A percentile compares a stretch with the other conserved stretches of the same genome.
Evolutionary conservation across 2,113 vertebrate species (phyloP).

Genomic region (Paratilapia polleni): DNA sequence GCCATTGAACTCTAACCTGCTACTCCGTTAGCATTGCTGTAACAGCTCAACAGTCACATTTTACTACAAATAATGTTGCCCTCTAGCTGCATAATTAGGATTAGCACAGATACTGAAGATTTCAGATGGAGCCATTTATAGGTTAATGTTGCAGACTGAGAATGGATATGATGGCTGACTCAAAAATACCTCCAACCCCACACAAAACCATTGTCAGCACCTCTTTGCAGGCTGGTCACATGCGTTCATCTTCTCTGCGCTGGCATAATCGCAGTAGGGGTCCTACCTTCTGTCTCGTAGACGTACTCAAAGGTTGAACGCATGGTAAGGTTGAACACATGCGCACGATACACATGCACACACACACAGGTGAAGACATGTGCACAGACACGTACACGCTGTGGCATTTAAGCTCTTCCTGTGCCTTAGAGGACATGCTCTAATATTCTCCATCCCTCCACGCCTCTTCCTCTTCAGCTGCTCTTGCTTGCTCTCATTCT

Average conservation of each 20-base stretch:
- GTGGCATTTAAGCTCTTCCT: slow-evolving; percentile 73
- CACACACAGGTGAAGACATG: slow-evolving; percentile 18
- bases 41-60: slow-evolving; percentile 30
- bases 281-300: slow-evolving; percentile 44
- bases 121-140: slow-evolving; percentile 15
- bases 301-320: slow-evolving; percentile 37
- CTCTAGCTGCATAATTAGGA: slow-evolving; percentile 27
- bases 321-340: slow-evolving; percentile 26
- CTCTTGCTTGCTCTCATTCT: slow-evolving; percentile 55
- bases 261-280: slow-evolving; percentile 59
- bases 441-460: slow-evolving; percentile 62
- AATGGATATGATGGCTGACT: slow-evolving; percentile 37
- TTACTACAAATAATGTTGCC: slow-evolving; percentile 37
- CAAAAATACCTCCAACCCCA: slow-evolving; percentile 19
- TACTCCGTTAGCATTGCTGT: slow-evolving; percentile 9
- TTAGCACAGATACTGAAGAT: not conserved
- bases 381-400: slow-evolving; percentile 34
- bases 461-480: slow-evolving; percentile 46
- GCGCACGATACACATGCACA: slow-evolving; percentile 1
- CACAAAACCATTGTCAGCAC: slow-evolving; percentile 10
- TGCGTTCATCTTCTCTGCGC: slow-evolving; percentile 53
- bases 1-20: slow-evolving; percentile 41
- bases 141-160: slow-evolving; percentile 9
- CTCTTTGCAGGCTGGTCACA: slow-evolving; percentile 73
- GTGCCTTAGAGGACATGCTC: slow-evolving; percentile 72